Conservation (phyloP, 2,113 vertebrate genomes). For the Onychorhynchus coronatus region DNA sequence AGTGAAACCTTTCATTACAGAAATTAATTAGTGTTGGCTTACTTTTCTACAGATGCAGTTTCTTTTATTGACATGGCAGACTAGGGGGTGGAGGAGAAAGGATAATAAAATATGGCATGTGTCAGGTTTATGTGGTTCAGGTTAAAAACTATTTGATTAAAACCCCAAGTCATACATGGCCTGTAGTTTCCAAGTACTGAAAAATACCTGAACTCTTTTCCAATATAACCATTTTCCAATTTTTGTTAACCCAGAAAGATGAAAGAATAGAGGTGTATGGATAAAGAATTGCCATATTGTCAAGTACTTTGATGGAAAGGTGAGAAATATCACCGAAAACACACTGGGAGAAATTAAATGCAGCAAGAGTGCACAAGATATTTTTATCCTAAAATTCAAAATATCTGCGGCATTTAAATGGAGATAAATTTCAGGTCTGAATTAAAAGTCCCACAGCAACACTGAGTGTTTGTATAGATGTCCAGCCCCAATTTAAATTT, state of each 20-base stretch:
- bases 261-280: neutral
- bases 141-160: slow-evolving; percentile 54
- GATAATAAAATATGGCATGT: slow-evolving; percentile 53
- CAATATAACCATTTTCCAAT: neutral
- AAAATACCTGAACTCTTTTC: neutral
- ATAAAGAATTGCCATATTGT: neutral
- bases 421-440: neutral
- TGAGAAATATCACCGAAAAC: neutral
- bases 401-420: neutral
- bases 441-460: slow-evolving; percentile 13
- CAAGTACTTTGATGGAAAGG: neutral
- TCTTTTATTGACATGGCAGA: slow-evolving; percentile 8
- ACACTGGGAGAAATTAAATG: neutral
- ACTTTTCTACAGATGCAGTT: slow-evolving; percentile 30
- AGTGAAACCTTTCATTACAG: slow-evolving; percentile 30
- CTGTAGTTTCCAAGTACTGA: slow-evolving; percentile 1
- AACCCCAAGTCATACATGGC: neutral
- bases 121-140: slow-evolving; percentile 38
- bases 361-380: neutral
- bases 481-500: slow-evolving; percentile 64
- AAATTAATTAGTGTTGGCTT: slow-evolving; percentile 47
- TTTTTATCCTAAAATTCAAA: neutral
- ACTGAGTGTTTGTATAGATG: slow-evolving; percentile 26
- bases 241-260: neutral
- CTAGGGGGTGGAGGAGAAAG: slow-evolving; percentile 12